phyloP scores from a whole-genome alignment of 2,113 vertebrate species.

The Datnioides undecimradiatus region DNA sequence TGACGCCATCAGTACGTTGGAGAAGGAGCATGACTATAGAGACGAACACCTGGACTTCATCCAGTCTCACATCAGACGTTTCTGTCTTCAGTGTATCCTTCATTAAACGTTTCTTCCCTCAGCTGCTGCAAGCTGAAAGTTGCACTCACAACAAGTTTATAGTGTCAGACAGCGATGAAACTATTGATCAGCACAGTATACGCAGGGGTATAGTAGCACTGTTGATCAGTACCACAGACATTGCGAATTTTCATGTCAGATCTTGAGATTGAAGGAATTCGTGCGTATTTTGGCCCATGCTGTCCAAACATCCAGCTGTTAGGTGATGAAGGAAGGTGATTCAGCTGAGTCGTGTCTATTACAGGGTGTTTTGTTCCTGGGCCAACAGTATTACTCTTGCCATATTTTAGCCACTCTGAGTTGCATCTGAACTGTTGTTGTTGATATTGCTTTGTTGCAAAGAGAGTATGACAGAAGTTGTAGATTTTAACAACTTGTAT shows the following conservation, averaged over 20 bases:
- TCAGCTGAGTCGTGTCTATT: neutral
- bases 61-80: slow-evolving; percentile 95
- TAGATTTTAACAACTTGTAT: neutral
- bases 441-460: slow-evolving; percentile 39
- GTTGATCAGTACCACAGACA: slow-evolving; percentile 12
- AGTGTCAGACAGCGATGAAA: slow-evolving; percentile 4
- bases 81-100: slow-evolving; percentile 99
- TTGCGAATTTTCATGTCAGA: neutral
- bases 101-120: neutral
- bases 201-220: neutral
- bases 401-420: neutral
- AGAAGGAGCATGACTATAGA: slow-evolving; percentile 99
- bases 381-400: neutral
- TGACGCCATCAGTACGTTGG: slow-evolving; percentile 95
- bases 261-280: neutral
- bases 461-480: slow-evolving; percentile 19
- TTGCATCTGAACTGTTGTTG: neutral
- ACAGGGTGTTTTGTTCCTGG: slow-evolving; percentile 3
- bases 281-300: neutral
- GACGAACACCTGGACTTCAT: slow-evolving; percentile 99
- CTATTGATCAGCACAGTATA: neutral
- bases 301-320: neutral
- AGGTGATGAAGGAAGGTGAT: neutral
- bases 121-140: neutral
- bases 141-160: neutral